Evolutionary conservation across 2,113 vertebrate genomes (phyloP).

Genomic region (Panthera leo): DNA sequence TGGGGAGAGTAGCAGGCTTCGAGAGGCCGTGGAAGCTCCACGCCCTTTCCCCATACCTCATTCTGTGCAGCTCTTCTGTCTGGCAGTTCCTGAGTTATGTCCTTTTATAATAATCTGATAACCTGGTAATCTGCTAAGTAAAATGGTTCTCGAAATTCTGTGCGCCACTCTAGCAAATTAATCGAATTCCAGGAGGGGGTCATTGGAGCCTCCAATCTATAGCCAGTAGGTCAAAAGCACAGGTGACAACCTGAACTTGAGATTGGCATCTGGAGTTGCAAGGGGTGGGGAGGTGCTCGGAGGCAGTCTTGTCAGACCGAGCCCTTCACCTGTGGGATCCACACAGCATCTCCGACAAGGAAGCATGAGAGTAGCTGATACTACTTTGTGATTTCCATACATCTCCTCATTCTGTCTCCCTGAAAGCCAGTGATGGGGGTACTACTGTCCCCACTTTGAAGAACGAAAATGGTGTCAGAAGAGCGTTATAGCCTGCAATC

Average conservation of each 20-base stretch:
- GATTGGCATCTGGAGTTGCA: not conserved
- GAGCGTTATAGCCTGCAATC: not conserved
- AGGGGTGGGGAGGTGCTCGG: not conserved
- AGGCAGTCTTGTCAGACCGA: not conserved
- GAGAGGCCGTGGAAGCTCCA: not conserved
- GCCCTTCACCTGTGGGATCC: not conserved
- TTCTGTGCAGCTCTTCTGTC: not conserved
- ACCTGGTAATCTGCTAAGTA: not conserved
- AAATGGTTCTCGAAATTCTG: not conserved
- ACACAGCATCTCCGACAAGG: not conserved
- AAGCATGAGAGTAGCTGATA: not conserved
- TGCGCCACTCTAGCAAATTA: not conserved
- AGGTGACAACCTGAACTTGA: not conserved
- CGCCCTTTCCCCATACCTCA: not conserved
- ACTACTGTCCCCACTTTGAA: not conserved
- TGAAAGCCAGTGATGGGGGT: not conserved
- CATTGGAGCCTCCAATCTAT: not conserved
- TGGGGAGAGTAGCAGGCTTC: no score
- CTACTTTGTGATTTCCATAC: not conserved
- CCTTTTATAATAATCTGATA: not conserved
- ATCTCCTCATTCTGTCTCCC: not conserved
- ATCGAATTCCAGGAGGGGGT: not conserved
- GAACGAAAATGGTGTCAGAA: not conserved
- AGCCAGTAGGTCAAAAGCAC: not conserved
- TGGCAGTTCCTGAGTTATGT: not conserved